These are phyloP conservation scores for Bufo gargarizans DNA, from an alignment of 2,113 vertebrate genomes.

Conservation along the genomic window DNA sequence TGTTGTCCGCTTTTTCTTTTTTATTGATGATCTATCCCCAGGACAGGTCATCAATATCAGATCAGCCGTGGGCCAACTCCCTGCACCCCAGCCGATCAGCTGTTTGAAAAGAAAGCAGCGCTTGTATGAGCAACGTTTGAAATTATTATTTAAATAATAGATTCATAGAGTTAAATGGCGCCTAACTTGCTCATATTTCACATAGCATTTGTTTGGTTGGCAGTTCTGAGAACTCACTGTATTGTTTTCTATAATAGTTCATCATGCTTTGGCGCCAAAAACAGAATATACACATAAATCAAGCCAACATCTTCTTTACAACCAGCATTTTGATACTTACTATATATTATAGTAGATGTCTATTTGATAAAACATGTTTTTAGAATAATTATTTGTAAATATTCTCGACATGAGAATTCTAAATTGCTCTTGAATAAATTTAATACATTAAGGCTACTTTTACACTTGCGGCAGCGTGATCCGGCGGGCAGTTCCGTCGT, in stretches of 20 bases:
- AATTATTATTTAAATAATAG: background rate
- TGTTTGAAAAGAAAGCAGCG: no score
- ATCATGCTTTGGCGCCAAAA: constrained; percentile 19
- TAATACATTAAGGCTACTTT: no score
- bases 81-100: no score
- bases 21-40: no score
- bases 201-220: background rate
- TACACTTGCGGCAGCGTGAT: no score
- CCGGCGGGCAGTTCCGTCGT: no score
- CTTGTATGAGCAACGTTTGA: background rate
- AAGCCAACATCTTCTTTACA: background rate
- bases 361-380: background rate
- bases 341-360: background rate
- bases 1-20: no score
- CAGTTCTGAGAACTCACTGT: background rate
- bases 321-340: background rate
- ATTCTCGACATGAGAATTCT: background rate
- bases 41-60: no score
- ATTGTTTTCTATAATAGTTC: background rate
- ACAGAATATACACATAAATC: background rate
- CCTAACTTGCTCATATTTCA: background rate
- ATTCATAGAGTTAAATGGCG: background rate
- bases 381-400: background rate
- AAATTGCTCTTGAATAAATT: background rate
- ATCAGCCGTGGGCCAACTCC: no score